Conservation (phyloP, 2,797 vertebrate species). For the Atherinosoma microstoma region DNA sequence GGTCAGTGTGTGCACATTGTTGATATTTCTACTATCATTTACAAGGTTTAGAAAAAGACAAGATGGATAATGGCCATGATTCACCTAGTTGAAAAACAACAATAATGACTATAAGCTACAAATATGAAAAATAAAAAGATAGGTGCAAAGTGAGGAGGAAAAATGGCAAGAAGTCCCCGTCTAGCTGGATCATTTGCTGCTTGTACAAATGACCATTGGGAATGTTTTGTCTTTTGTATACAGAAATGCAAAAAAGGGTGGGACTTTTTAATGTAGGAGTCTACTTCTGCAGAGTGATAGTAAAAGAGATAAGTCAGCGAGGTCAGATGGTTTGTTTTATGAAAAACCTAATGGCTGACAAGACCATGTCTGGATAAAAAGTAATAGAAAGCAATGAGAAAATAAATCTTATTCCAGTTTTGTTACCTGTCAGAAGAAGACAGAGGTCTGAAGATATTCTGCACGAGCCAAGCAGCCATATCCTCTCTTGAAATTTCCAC, state of each 20-base stretch:
- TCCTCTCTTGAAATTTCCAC: slow-evolving; percentile 21
- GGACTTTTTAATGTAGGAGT: background rate
- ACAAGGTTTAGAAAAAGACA: slow-evolving; percentile 55
- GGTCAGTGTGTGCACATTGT: slow-evolving; percentile 55
- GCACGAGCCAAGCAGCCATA: slow-evolving; percentile 5
- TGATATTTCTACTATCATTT: slow-evolving; percentile 18
- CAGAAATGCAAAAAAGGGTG: slow-evolving; percentile 2
- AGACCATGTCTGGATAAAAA: slow-evolving; percentile 7
- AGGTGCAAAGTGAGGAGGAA: slow-evolving; percentile 21
- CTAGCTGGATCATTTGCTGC: slow-evolving; percentile 11
- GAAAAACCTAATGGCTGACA: slow-evolving; percentile 17
- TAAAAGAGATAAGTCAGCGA: background rate
- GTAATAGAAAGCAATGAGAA: background rate
- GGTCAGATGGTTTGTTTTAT: slow-evolving; percentile 23
- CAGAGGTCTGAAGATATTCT: slow-evolving; percentile 3
- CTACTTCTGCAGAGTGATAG: background rate
- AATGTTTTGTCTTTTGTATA: slow-evolving; percentile 12
- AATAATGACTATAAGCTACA: slow-evolving; percentile 46
- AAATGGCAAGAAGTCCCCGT: slow-evolving; percentile 22
- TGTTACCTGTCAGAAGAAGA: slow-evolving; percentile 5
- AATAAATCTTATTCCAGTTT: slow-evolving; percentile 17
- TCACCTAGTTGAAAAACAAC: slow-evolving; percentile 38
- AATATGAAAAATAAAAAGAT: slow-evolving; percentile 24
- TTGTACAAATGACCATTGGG: slow-evolving; percentile 2
- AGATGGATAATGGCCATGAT: slow-evolving; percentile 49